These are phyloP conservation scores for Sebastes baramenuke DNA, from an alignment of 2,797 vertebrate genomes.

Conservation along the genomic window DNA sequence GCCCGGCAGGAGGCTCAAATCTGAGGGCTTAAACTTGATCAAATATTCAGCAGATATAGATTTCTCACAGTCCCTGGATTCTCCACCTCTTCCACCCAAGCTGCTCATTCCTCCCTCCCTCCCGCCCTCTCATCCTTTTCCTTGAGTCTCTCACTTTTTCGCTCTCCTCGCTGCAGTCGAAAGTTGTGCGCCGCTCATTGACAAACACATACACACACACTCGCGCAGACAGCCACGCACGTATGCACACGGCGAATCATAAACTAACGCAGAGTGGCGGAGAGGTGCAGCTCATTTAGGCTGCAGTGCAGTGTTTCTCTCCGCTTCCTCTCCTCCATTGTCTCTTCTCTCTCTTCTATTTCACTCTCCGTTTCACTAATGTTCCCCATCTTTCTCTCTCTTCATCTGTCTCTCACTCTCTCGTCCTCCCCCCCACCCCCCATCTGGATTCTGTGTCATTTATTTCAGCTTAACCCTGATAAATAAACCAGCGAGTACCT, in stretches of 20 bases:
- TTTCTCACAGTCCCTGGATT: slow-evolving; percentile 74
- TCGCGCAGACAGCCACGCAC: neutral
- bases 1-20: slow-evolving; percentile 72
- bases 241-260: slow-evolving; percentile 53
- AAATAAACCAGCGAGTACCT: slow-evolving; percentile 76
- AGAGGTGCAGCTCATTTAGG: slow-evolving; percentile 64
- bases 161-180: slow-evolving; percentile 29
- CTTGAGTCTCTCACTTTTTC: slow-evolving; percentile 14
- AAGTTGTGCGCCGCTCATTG: slow-evolving; percentile 20
- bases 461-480: slow-evolving; percentile 82
- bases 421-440: neutral
- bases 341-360: slow-evolving; percentile 53
- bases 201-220: neutral
- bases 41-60: slow-evolving; percentile 83
- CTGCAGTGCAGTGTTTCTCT: slow-evolving; percentile 68
- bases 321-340: slow-evolving; percentile 52
- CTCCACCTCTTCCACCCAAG: slow-evolving; percentile 58
- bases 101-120: slow-evolving; percentile 31
- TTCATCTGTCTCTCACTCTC: slow-evolving; percentile 6
- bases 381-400: slow-evolving; percentile 39
- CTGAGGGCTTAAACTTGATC: slow-evolving; percentile 76
- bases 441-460: slow-evolving; percentile 65
- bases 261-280: slow-evolving; percentile 39
- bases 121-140: neutral
- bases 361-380: slow-evolving; percentile 48